Evolutionary conservation across 2,113 vertebrate genomes (phyloP).

Genomic region (Centropristis striata): DNA sequence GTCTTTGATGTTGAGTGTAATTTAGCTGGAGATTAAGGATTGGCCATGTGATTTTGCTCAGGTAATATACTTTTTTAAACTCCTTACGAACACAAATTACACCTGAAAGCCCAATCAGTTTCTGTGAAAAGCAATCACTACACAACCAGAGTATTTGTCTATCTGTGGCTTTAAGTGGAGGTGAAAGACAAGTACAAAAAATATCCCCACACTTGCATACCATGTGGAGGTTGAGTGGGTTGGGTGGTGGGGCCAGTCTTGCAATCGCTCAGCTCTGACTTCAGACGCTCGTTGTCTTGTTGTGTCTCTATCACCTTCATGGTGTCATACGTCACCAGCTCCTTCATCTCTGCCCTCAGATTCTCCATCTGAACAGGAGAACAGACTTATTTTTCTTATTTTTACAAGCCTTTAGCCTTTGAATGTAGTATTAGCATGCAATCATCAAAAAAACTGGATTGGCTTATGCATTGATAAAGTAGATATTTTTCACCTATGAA

Average conservation of each 20-base stretch:
- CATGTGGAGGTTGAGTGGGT: slow-evolving; percentile 39
- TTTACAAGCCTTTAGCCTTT: not conserved
- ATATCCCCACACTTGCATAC: slow-evolving; percentile 33
- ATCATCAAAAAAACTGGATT: not conserved
- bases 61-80: too few relatives aligned
- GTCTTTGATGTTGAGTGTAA: not conserved
- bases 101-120: not conserved
- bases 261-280: slow-evolving; percentile 75
- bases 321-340: slow-evolving; percentile 77
- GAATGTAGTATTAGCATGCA: not conserved
- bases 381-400: not conserved
- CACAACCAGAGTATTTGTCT: not conserved
- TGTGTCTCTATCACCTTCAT: slow-evolving; percentile 69
- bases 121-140: not conserved
- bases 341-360: slow-evolving; percentile 61
- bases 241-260: slow-evolving; percentile 8
- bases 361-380: slow-evolving; percentile 66
- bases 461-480: not conserved
- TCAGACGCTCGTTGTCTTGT: slow-evolving; percentile 71
- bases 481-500: too few relatives aligned
- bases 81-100: not conserved
- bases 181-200: not conserved
- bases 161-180: not conserved
- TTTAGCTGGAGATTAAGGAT: not conserved
- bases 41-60: too few relatives aligned